Conservation (phyloP, 2,113 vertebrate genomes). For the Diadophis punctatus region DNA sequence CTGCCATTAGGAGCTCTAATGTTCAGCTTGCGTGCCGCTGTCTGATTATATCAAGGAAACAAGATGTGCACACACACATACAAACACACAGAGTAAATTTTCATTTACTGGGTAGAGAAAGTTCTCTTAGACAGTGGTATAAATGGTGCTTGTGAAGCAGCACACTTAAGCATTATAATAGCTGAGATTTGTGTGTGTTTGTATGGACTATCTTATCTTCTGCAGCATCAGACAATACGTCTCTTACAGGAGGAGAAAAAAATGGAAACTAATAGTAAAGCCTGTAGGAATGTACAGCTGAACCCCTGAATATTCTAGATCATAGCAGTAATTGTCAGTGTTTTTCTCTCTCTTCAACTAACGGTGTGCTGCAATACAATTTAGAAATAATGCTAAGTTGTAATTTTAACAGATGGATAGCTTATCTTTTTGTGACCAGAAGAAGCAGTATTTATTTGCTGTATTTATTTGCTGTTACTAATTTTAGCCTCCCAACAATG, state of each 20-base stretch:
- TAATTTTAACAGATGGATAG: background rate
- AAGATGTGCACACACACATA: background rate
- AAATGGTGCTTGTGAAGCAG: slow-evolving; percentile 40
- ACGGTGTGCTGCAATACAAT: background rate
- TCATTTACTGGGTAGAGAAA: slow-evolving; percentile 71
- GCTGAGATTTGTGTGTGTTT: background rate
- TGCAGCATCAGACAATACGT: background rate
- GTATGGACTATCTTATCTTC: background rate
- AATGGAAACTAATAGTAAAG: background rate
- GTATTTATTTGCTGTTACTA: background rate
- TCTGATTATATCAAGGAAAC: slow-evolving; percentile 72
- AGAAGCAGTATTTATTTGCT: background rate
- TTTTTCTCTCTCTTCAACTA: background rate
- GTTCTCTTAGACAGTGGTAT: slow-evolving; percentile 63
- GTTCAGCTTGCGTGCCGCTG: slow-evolving; percentile 77
- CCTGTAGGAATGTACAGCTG: background rate
- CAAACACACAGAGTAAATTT: slow-evolving; percentile 48
- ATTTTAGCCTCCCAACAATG: background rate
- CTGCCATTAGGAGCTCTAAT: slow-evolving; percentile 73
- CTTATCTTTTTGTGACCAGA: background rate
- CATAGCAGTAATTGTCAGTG: background rate
- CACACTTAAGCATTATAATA: slow-evolving; percentile 33
- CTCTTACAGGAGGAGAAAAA: background rate
- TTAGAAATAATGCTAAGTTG: background rate
- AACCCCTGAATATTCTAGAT: background rate